Base-by-base conservation (phyloP, 1,140 invertebrate species). In the Bathynomus jamesi region DNA sequence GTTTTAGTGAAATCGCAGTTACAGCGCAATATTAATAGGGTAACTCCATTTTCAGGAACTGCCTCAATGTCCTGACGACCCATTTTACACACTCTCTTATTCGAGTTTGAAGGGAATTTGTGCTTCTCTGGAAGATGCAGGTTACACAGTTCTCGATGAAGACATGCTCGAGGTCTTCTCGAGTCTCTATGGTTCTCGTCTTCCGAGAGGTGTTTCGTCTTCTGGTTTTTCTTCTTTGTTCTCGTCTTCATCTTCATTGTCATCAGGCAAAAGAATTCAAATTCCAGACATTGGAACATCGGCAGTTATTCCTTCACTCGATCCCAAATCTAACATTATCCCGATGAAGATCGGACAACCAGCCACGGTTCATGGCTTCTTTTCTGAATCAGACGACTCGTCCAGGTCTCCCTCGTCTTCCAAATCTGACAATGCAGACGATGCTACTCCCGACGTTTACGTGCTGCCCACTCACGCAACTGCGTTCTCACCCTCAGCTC, bases 61-160 rank as follows among this genome's bases (percentile, higher is more conserved):
- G 2, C 13, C 21, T 17, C 40, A 53, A 53, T 53, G 40, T 5
- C 40, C 40, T 5, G 40, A 53, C 21, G 40, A 53, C 40, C 13
- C 40, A 11, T 53, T 53, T 28, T 72, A 71, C 27, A 67, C 74
- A 17, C 40, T 75, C 1, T 65, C 70, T 30, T 67, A 71, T 28
- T 67, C 67, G 21, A 30, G 25, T 11, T 67, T 75, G 24, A 25
- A 69, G 17, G 74, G 74, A 11, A 65, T 72, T 13, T 75, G 74
- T 24, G 31, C 53, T 24, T 32, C 62, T 28, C 8, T 73, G 7
- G 65, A 73, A 32, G 75, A 73, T 4, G 71, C 75, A 0, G 75
- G 75, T 4, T 76, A 76, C 65, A 28, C 67, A 30, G 72, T 72
- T 8, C 71, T 76, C 24, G 66, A 69, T 29, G 28, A 68, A n/a